phyloP scores from a whole-genome alignment of 2,888 invertebrate genomes.

The Melieria crassipennis region DNA sequence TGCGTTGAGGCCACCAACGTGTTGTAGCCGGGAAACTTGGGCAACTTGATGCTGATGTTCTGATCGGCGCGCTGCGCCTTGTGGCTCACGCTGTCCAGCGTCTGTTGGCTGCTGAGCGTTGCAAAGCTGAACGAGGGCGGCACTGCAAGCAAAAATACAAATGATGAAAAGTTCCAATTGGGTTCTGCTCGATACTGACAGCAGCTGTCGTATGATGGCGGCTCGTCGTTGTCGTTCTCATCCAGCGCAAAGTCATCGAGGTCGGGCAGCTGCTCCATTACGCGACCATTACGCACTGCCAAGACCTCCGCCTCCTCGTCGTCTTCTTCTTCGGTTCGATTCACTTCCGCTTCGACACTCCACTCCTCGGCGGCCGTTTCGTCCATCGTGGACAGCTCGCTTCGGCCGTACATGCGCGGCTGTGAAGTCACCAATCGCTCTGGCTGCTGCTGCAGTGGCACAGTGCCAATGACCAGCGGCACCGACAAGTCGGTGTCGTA shows the following conservation, averaged over 20 bases:
- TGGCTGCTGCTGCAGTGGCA: conserved; percentile 49
- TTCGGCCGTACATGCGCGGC: conserved; percentile 42
- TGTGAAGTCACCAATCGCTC: conserved; percentile 45
- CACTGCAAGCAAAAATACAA: conserved; percentile 43
- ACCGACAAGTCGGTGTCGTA: conserved; percentile 56
- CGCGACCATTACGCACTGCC: not conserved
- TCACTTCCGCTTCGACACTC: conserved; percentile 26
- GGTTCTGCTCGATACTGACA: conserved; percentile 46
- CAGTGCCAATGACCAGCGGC: conserved; percentile 57
- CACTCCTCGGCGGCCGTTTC: conserved; percentile 18
- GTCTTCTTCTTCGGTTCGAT: conserved; percentile 42
- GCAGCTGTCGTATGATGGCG: conserved; percentile 60
- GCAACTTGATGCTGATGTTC: conserved; percentile 49
- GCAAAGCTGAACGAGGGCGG: conserved; percentile 61
- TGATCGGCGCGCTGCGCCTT: conserved; percentile 30
- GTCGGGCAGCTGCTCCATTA: too few relatives aligned
- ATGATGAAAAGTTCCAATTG: not conserved
- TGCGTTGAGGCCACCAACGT: conserved; percentile 52
- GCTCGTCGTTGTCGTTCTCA: conserved; percentile 50
- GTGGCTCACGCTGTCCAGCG: conserved; percentile 42
- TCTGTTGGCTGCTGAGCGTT: conserved; percentile 56
- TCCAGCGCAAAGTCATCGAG: conserved; percentile 9
- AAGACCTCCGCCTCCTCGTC: conserved; percentile 41
- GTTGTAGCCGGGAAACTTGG: conserved; percentile 56
- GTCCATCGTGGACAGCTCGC: not conserved